These are phyloP conservation scores for Cephus runcator DNA, from an alignment of 2,888 invertebrate genomes.

Conservation along the genomic window DNA sequence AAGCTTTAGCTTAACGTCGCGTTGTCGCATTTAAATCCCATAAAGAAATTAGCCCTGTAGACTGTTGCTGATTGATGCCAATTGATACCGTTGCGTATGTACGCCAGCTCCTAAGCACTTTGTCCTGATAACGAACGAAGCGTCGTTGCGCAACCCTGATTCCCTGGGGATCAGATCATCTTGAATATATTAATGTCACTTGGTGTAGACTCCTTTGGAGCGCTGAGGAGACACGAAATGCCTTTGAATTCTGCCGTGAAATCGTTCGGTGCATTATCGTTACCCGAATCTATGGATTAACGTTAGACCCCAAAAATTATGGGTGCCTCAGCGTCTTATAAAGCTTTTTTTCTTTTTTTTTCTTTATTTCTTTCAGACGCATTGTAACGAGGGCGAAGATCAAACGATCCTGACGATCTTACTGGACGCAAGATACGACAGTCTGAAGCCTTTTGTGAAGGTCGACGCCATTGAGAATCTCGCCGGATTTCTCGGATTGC, in stretches of 20 bases:
- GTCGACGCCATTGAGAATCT: constrained; percentile 77
- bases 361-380: constrained; percentile 46
- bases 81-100: constrained; percentile 34
- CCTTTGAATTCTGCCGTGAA: background rate
- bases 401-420: constrained; percentile 74
- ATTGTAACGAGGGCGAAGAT: constrained; percentile 65
- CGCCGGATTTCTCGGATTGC: constrained; percentile 77
- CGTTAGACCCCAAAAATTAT: background rate
- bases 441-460: constrained; percentile 73
- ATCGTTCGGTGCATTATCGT: background rate
- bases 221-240: background rate
- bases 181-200: background rate
- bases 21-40: constrained; percentile 42
- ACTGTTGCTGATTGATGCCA: constrained; percentile 48
- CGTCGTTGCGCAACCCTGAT: background rate
- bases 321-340: background rate
- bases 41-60: constrained; percentile 43
- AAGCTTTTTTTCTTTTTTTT: background rate
- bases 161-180: background rate
- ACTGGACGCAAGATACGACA: constrained; percentile 74
- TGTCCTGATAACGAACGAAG: background rate
- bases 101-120: background rate
- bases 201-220: background rate
- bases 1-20: background rate
- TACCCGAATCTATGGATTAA: background rate